Conservation (phyloP, 2,888 invertebrate species). For the Hetaerina titia region DNA sequence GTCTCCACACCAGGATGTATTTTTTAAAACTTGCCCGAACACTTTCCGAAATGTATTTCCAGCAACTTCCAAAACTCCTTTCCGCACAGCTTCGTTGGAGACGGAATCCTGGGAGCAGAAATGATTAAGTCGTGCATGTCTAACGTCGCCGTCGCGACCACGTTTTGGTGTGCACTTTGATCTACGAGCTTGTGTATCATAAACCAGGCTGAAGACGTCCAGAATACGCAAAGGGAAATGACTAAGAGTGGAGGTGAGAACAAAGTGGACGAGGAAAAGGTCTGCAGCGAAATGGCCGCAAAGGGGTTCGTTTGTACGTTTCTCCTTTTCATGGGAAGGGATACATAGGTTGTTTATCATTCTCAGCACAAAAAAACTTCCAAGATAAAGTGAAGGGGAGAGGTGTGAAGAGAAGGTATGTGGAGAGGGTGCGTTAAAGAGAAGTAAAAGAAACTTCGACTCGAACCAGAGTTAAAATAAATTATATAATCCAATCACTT, state of each 20-base stretch:
- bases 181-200: too few species aligned
- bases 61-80: too few species aligned
- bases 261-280: background rate
- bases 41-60: too few species aligned
- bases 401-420: too few species aligned
- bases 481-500: too few species aligned
- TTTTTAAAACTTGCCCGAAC: too few species aligned
- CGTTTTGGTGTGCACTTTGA: too few species aligned
- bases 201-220: background rate
- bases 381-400: background rate
- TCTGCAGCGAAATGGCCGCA: background rate
- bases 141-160: too few species aligned
- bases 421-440: background rate
- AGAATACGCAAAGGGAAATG: background rate
- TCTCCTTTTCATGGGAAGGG: background rate
- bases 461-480: background rate
- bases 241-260: background rate
- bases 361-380: background rate
- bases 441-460: background rate
- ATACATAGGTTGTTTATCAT: background rate
- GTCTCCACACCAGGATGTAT: too few species aligned
- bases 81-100: too few species aligned
- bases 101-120: too few species aligned
- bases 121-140: too few species aligned
- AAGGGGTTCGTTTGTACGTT: background rate